phyloP scores from a whole-genome alignment of 2,888 invertebrate species.

The Schrankia costaestrigalis region DNA sequence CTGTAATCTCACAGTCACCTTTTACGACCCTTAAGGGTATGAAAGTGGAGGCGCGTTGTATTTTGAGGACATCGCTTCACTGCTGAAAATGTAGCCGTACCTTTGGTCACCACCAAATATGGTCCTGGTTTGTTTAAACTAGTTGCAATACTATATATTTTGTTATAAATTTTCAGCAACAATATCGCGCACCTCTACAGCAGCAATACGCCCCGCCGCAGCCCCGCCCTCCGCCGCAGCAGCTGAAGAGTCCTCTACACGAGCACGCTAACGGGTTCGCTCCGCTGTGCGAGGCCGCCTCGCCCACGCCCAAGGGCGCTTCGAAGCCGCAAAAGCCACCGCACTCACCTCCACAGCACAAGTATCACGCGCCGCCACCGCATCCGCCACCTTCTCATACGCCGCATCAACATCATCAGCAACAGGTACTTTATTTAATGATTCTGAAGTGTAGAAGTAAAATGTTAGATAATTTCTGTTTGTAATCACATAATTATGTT shows the following conservation, averaged over 20 bases:
- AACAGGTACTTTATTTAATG: conserved; percentile 35
- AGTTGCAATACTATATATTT: too few relatives aligned
- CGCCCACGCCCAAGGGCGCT: conserved; percentile 72
- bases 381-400: conserved; percentile 52
- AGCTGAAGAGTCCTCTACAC: conserved; percentile 81
- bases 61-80: too few relatives aligned
- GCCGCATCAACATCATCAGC: conserved; percentile 64
- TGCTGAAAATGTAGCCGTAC: not conserved
- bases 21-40: too few relatives aligned
- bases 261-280: conserved; percentile 77
- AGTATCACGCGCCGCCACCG: conserved; percentile 69
- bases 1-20: too few relatives aligned
- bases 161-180: conserved; percentile 49
- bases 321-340: conserved; percentile 63
- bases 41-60: too few relatives aligned
- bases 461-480: too few relatives aligned
- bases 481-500: too few relatives aligned
- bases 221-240: conserved; percentile 68
- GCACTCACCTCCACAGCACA: conserved; percentile 75
- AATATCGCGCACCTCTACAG: conserved; percentile 70
- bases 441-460: too few relatives aligned
- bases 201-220: conserved; percentile 71
- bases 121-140: too few relatives aligned
- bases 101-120: too few relatives aligned
- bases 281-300: conserved; percentile 82